These are phyloP conservation scores for Porites rus DNA, from an alignment of 92 coral and sea anemone species.

Conservation along the genomic window DNA sequence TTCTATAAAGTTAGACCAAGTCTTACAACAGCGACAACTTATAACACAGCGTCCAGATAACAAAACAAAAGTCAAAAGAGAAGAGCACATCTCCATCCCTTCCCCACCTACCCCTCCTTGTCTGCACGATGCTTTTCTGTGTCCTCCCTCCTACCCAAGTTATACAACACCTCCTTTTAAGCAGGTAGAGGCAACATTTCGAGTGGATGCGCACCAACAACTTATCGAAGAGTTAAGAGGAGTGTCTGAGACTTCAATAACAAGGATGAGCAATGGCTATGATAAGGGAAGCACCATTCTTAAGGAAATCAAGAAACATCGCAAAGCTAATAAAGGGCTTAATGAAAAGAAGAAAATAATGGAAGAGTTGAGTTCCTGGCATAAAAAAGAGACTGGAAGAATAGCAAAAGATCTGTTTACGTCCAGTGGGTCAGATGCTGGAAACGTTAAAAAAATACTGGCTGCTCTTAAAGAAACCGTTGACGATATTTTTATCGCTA, in stretches of 20 bases:
- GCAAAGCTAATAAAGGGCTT: neutral
- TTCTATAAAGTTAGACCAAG: slow-evolving; percentile 17
- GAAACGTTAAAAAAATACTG: neutral
- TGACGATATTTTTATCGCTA: slow-evolving; percentile 13
- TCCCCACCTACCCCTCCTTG: neutral
- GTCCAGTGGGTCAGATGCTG: neutral
- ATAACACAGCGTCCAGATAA: neutral
- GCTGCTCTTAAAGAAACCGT: slow-evolving; percentile 21
- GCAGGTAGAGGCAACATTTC: neutral
- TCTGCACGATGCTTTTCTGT: neutral
- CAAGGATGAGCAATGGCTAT: neutral
- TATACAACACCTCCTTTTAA: neutral
- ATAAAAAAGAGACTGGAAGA: slow-evolving; percentile 2
- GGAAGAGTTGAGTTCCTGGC: slow-evolving; percentile 9
- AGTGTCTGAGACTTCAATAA: slow-evolving; percentile 15
- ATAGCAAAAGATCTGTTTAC: neutral
- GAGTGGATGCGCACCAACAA: neutral
- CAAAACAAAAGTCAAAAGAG: neutral
- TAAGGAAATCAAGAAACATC: slow-evolving; percentile 24
- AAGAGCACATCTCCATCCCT: neutral
- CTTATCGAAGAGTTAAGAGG: slow-evolving; percentile 9
- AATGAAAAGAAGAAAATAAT: neutral
- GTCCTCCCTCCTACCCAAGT: neutral
- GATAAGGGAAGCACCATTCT: slow-evolving; percentile 20
- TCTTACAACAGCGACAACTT: slow-evolving; percentile 18